Evolutionary conservation across 2,888 invertebrate species (phyloP), one percentile per base, ranked within the genome.

Genomic region (Acronicta leporina): DNA sequence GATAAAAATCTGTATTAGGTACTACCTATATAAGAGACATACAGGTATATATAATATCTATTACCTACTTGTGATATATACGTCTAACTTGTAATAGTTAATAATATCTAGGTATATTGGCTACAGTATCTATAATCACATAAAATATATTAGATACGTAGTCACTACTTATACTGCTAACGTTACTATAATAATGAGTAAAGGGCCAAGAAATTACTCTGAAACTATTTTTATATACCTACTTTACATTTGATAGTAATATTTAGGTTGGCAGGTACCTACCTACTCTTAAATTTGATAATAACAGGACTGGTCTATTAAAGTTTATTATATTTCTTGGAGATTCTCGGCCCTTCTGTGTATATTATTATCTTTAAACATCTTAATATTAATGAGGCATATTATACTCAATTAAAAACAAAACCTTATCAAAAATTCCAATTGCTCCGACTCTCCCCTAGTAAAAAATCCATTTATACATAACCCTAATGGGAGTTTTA

Each of bases 321-420:
- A 38, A 38, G 6, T 6, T n/a, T 5, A 38, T 38, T 6, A 38
- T n/a, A 38, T n/a, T 38, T n/a, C 38, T 38, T 38, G 13, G 35
- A n/a, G n/a, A n/a, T 38, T n/a, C n/a, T 38, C 7, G n/a, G 13
- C n/a, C n/a, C 38, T 38, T 38, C 11, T n/a, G 38, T 38, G 6
- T n/a, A 0, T n/a, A n/a, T 38, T 38, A 38, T 61, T 45, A 52
- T 42, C 35, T 42, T 14, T 10, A 15, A 27, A 44, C 42, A 27
- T 47, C 11, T 53, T 33, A 65, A 65, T 54, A 54, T 58, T 58
- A 58, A 68, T 58, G 58, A 53, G 20, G 30, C 52, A 15, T 48
- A 38, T 2, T 20, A 1, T 57, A 13, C 10, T 49, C 35, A 42
- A 63, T 70, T 55, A 52, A 53, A 35, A 57, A 38, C 4, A 0